Evolutionary conservation across 2,888 invertebrate genomes (phyloP).

Genomic region (Eulithis testata): DNA sequence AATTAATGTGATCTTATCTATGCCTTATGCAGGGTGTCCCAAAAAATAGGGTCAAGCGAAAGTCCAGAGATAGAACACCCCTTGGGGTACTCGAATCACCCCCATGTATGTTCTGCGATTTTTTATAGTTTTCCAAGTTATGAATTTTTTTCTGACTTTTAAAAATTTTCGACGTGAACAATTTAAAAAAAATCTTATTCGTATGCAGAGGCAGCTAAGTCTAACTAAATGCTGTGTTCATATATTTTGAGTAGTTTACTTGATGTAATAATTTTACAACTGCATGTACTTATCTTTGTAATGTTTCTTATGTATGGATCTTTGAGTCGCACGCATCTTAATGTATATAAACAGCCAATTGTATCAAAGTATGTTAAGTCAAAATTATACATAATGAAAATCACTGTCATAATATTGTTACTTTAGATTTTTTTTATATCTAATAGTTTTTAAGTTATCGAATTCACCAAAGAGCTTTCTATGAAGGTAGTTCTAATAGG

Average conservation of each 20-base stretch:
- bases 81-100: too few relatives aligned
- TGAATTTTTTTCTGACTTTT: too few relatives aligned
- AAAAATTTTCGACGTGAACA: too few relatives aligned
- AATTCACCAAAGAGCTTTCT: slow-evolving; percentile 27
- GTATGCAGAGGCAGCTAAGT: slow-evolving; percentile 29
- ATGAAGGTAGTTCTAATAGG: slow-evolving; percentile 4
- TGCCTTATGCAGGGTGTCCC: too few relatives aligned
- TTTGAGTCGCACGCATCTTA: slow-evolving; percentile 1
- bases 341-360: background rate
- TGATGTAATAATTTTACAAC: slow-evolving; percentile 24
- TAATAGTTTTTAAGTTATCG: slow-evolving; percentile 34
- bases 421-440: background rate
- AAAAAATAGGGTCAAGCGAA: too few relatives aligned
- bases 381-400: background rate
- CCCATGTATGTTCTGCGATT: too few relatives aligned
- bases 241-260: slow-evolving; percentile 26
- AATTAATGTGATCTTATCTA: slow-evolving; percentile 37
- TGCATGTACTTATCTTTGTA: slow-evolving; percentile 22
- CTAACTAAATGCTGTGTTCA: slow-evolving; percentile 21
- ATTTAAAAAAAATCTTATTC: too few relatives aligned
- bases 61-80: too few relatives aligned
- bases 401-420: slow-evolving; percentile 4
- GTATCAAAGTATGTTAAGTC: background rate
- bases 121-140: too few relatives aligned
- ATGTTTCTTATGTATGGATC: too few relatives aligned